Conservation (phyloP, 1,140 invertebrate species). For the Drosophila willistoni region DNA sequence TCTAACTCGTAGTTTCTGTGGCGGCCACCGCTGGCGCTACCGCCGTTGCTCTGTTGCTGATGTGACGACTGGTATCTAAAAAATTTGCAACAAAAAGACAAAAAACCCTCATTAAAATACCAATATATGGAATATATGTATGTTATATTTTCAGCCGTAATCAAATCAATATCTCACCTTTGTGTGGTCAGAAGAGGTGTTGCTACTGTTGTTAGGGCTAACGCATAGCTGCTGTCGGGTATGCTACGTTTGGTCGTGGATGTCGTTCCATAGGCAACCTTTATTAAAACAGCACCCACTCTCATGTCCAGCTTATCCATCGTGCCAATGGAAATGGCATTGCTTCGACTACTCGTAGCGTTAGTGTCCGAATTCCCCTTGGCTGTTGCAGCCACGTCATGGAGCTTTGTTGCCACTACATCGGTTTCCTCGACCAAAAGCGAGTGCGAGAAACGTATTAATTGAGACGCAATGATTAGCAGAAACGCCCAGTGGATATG, state of each 20-base stretch:
- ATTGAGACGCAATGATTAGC: conserved; percentile 34
- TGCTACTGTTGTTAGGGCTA: conserved; percentile 86
- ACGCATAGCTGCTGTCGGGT: conserved; percentile 86
- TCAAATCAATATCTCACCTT: conserved; percentile 59
- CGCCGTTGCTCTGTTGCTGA: conserved; percentile 58
- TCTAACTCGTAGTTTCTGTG: conserved; percentile 86
- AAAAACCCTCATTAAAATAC: background rate
- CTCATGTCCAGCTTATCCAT: conserved; percentile 85
- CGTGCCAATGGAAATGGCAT: conserved; percentile 39
- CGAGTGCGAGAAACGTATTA: conserved; percentile 46
- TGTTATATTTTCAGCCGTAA: background rate
- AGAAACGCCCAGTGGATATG: conserved; percentile 33
- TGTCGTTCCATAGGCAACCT: conserved; percentile 88
- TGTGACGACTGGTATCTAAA: conserved; percentile 67
- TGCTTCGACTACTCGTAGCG: conserved; percentile 31
- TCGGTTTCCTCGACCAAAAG: conserved; percentile 49
- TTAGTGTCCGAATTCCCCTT: conserved; percentile 12
- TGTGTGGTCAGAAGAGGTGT: conserved; percentile 86
- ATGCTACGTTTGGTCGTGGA: conserved; percentile 86
- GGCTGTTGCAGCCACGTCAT: conserved; percentile 10
- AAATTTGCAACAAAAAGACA: conserved; percentile 29
- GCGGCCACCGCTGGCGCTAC: conserved; percentile 25
- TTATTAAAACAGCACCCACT: conserved; percentile 87
- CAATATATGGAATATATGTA: background rate
- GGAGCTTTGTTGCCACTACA: conserved; percentile 1